Conservation (phyloP, 2,888 invertebrate species). For the Cosmopolites sordidus region DNA sequence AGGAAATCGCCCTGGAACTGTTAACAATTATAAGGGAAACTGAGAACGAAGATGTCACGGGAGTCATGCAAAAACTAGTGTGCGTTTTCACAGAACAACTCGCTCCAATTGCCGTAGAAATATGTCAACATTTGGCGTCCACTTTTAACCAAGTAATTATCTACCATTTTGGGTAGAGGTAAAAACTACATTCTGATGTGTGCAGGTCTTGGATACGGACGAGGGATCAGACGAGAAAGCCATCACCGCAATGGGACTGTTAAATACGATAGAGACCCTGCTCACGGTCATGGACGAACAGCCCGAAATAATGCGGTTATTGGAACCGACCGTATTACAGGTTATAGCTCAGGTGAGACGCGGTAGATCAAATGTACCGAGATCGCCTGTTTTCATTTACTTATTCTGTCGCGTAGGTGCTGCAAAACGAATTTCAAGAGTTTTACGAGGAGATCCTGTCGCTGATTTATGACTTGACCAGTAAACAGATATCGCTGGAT, state of each 20-base stretch:
- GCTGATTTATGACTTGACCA: slow-evolving; percentile 86
- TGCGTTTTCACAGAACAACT: slow-evolving; percentile 85
- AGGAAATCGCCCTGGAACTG: slow-evolving; percentile 77
- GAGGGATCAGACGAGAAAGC: slow-evolving; percentile 92
- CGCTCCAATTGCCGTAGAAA: slow-evolving; percentile 88
- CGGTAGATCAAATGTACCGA: background rate
- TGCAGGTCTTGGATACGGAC: slow-evolving; percentile 63
- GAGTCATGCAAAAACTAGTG: slow-evolving; percentile 92
- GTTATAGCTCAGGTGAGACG: slow-evolving; percentile 70
- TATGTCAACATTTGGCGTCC: slow-evolving; percentile 85
- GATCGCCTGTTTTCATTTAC: background rate
- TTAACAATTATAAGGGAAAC: slow-evolving; percentile 90
- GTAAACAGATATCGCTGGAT: slow-evolving; percentile 80
- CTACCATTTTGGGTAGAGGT: too few species aligned
- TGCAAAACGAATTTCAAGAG: slow-evolving; percentile 73
- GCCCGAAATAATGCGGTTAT: slow-evolving; percentile 74
- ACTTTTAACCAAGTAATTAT: slow-evolving; percentile 63
- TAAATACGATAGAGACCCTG: slow-evolving; percentile 94
- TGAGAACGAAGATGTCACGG: slow-evolving; percentile 95
- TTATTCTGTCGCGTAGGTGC: slow-evolving; percentile 47
- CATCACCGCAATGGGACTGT: slow-evolving; percentile 92
- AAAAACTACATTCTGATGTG: too few species aligned
- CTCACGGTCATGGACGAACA: slow-evolving; percentile 89
- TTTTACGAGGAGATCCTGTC: slow-evolving; percentile 97
- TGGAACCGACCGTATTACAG: slow-evolving; percentile 89